Evolutionary conservation across 2,797 vertebrate genomes (phyloP).

Genomic region (Typhlichthys eigenmanni): DNA sequence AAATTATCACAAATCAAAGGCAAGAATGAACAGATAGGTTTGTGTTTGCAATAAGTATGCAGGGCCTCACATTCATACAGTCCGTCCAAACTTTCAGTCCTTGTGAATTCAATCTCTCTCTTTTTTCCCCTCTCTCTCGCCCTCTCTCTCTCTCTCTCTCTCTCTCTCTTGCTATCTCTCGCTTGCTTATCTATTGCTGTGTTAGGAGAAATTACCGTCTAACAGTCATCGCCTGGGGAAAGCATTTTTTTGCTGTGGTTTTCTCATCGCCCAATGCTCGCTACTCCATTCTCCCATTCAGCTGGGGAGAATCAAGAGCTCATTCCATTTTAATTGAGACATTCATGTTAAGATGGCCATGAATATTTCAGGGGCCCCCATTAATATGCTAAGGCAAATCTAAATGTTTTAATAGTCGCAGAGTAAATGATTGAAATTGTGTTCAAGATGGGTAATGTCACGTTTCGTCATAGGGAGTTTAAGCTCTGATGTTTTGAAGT

Average conservation of each 20-base stretch:
- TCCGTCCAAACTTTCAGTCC: constrained; percentile 12
- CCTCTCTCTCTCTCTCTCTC: not conserved
- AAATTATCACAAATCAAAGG: not conserved
- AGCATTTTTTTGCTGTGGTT: not conserved
- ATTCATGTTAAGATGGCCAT: constrained; percentile 59
- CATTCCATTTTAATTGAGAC: constrained; percentile 62
- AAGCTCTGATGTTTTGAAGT: constrained; percentile 50
- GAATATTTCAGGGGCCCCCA: constrained; percentile 57
- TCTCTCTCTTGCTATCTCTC: not conserved
- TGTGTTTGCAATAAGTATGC: not conserved
- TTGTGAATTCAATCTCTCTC: not conserved
- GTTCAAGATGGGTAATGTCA: constrained; percentile 44
- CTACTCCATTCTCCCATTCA: constrained; percentile 23
- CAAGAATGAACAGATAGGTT: not conserved
- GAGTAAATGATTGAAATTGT: constrained; percentile 70
- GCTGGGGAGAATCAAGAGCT: constrained; percentile 27
- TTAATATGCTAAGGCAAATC: constrained; percentile 62
- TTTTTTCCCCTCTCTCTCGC: not conserved
- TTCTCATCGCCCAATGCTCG: not conserved
- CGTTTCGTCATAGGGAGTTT: constrained; percentile 55
- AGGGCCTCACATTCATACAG: constrained; percentile 19
- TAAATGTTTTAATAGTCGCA: constrained; percentile 69
- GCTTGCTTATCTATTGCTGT: constrained; percentile 4
- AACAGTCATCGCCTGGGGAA: constrained; percentile 3
- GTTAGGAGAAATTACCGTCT: constrained; percentile 10